Conservation (phyloP, 1,140 invertebrate species). For the Pseudoatta argentina region DNA sequence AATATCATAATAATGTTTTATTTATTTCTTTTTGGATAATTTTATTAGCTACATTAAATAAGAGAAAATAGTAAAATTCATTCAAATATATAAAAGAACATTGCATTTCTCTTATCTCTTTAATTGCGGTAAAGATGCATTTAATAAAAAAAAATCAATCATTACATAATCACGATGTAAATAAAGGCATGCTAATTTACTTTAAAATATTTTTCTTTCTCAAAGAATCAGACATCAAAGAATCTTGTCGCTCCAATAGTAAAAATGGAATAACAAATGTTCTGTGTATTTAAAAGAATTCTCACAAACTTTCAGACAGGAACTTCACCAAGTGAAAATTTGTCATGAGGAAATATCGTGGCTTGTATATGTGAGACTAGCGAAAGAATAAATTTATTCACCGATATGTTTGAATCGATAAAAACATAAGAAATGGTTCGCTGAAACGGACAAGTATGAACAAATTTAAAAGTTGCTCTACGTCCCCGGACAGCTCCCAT, state of each 20-base stretch:
- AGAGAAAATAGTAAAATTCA: background rate
- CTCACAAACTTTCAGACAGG: background rate
- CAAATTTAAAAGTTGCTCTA: slow-evolving; percentile 46
- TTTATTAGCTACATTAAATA: background rate
- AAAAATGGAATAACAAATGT: background rate
- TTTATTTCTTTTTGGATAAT: background rate
- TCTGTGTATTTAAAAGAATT: background rate
- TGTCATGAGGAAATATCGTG: background rate
- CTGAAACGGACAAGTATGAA: background rate
- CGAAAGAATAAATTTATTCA: background rate
- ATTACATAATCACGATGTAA: background rate
- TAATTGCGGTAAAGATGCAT: background rate
- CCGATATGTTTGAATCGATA: slow-evolving; percentile 19
- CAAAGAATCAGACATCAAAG: background rate
- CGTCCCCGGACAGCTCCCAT: background rate
- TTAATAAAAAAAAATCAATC: slow-evolving; percentile 7
- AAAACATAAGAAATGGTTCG: slow-evolving; percentile 16
- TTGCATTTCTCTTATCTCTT: background rate
- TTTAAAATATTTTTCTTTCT: background rate
- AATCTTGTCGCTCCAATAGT: background rate
- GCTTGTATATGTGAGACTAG: background rate
- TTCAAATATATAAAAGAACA: background rate
- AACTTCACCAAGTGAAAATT: background rate
- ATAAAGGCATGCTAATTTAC: background rate
- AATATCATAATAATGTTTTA: background rate